Base-by-base conservation (phyloP, 2,888 invertebrate genomes). In the Timandra comae region DNA sequence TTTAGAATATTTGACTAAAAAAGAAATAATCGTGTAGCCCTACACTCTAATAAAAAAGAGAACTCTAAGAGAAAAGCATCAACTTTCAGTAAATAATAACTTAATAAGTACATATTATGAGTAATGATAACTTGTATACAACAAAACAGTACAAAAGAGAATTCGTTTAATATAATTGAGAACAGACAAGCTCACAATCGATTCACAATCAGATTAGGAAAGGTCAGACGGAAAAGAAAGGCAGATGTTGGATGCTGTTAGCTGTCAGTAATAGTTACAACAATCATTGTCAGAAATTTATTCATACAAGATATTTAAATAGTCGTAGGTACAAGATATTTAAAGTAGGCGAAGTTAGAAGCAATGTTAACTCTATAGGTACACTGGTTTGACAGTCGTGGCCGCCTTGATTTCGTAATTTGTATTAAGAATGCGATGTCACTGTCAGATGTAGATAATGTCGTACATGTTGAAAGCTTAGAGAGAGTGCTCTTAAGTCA, bases 391-490 rank as follows among this genome's bases (percentile, higher is more conserved):
- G n/a, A n/a, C n/a, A n/a, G 16, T 37, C 41, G 43, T 44, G 35
- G 44, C 35, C 35, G 56, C 35, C 52, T 55, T 46, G 47, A 46
- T 72, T 72, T 63, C 56, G 59, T 47, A 60, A 63, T 44, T 43
- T 33, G 34, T 44, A 52, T 55, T 31, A 34, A 38, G 46, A 56
- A 54, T 55, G 52, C 40, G 27, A 33, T 35, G 38, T 44, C 40
- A 49, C 47, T 42, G 49, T 47, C 42, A 44, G 39, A 41, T 44
- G 45, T 38, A 49, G 50, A 53, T 49, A 49, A 44, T 46, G 39
- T 49, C 30, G 41, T 33, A 30, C 30, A 44, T 49, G 48, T 52
- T 50, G 53, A 59, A 53, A 56, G 46, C 43, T n/a, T 46, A 36
- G 43, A 41, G 43, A 50, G 52, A 57, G 43, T 34, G 37, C 38